These are phyloP conservation scores for Hydrozoanthus tunicans DNA, from an alignment of 64 coral and sea anemone genomes.

Conservation along the genomic window DNA sequence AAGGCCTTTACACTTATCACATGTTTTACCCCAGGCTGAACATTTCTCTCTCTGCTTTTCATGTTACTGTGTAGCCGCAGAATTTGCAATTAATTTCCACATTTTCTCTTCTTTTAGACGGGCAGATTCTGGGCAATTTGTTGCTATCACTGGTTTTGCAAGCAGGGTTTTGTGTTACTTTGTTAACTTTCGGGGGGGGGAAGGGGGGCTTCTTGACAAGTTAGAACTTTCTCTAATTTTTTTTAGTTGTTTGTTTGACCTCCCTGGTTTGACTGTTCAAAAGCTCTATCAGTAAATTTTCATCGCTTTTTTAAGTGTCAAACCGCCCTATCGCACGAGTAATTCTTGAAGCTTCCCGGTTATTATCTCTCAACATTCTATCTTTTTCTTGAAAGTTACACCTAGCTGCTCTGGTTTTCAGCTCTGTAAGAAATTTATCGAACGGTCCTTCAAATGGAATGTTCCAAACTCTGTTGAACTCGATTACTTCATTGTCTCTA, in stretches of 20 bases:
- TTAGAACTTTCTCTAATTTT: too few relatives aligned
- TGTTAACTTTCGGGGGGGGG: too few relatives aligned
- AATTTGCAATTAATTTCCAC: not conserved
- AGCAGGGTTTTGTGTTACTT: not conserved
- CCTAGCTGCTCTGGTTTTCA: too few relatives aligned
- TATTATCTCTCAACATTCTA: constrained; percentile 35
- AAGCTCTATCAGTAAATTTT: not conserved
- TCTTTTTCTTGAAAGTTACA: constrained; percentile 26
- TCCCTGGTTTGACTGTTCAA: not conserved
- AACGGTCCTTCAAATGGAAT: not conserved
- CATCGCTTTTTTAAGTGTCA: not conserved
- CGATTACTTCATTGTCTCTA: too few relatives aligned
- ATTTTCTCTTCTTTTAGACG: too few relatives aligned
- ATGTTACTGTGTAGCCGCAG: constrained; percentile 2
- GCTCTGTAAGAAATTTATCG: not conserved
- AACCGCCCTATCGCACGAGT: too few relatives aligned
- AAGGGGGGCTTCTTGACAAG: too few relatives aligned
- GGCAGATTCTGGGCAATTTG: too few relatives aligned
- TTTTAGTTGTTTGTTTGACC: not conserved
- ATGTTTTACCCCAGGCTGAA: too few relatives aligned
- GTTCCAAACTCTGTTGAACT: too few relatives aligned
- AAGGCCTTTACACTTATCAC: not conserved
- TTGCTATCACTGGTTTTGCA: too few relatives aligned
- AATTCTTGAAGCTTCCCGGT: too few relatives aligned
- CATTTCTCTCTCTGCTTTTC: not conserved